phyloP scores from a whole-genome alignment of 2,113 vertebrate species.

The Scomber japonicus region DNA sequence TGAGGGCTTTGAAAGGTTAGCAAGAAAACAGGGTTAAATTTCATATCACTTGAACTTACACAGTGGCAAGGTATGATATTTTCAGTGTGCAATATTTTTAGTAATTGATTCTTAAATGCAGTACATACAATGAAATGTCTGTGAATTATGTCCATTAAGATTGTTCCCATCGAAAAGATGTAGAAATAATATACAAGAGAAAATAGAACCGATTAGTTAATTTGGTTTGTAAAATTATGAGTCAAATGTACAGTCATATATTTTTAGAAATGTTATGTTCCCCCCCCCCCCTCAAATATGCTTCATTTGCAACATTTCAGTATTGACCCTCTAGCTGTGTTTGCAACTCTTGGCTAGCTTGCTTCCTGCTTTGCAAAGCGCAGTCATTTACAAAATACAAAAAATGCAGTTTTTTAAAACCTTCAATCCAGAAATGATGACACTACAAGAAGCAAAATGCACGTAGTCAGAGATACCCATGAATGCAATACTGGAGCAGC shows the following conservation, averaged over 20 bases:
- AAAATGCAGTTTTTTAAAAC: slow-evolving; percentile 49
- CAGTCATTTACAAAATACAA: slow-evolving; percentile 47
- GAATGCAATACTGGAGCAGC: slow-evolving; percentile 18
- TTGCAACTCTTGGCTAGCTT: slow-evolving; percentile 45
- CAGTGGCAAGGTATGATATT: neutral
- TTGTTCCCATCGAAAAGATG: neutral
- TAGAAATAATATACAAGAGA: neutral
- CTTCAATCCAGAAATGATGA: slow-evolving; percentile 57
- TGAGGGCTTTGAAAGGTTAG: neutral
- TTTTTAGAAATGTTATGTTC: slow-evolving; percentile 38
- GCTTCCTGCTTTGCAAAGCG: slow-evolving; percentile 35
- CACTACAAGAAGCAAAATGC: slow-evolving; percentile 30
- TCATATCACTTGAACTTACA: neutral
- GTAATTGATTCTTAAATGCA: neutral
- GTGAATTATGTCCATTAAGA: neutral
- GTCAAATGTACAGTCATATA: neutral
- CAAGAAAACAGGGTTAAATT: neutral
- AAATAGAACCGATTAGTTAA: neutral
- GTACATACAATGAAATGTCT: neutral
- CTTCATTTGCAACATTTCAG: slow-evolving; percentile 24
- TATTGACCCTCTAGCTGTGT: slow-evolving; percentile 34
- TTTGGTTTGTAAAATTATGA: neutral
- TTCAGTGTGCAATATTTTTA: neutral
- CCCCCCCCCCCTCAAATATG: slow-evolving; percentile 1
- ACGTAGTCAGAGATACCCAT: neutral